phyloP scores from a whole-genome alignment of 2,888 invertebrate genomes.

The Ormia ochracea region DNA sequence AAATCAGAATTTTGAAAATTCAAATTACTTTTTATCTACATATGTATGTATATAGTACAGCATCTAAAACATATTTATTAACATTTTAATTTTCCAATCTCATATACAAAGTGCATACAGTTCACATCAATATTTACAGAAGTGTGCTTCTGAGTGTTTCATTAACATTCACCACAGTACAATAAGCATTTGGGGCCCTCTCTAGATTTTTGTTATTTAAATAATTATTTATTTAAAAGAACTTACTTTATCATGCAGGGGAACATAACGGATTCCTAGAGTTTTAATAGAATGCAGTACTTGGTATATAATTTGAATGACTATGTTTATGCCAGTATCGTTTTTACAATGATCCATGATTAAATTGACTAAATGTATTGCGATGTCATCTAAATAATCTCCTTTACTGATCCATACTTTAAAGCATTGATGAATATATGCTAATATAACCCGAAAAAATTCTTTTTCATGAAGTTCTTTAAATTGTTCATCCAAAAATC shows the following conservation, averaged over 20 bases:
- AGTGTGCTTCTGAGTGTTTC: no score
- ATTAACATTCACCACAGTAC: neutral
- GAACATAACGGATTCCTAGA: neutral
- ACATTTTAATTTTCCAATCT: no score
- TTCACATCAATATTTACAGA: no score
- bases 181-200: neutral
- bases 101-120: no score
- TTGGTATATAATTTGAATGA: conserved; percentile 57
- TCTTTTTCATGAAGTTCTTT: conserved; percentile 31
- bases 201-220: no score
- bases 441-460: conserved; percentile 13
- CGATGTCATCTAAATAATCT: conserved; percentile 14
- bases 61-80: no score
- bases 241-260: conserved; percentile 34
- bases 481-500: conserved; percentile 42
- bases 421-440: conserved; percentile 45
- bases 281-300: conserved; percentile 24
- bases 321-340: conserved; percentile 38
- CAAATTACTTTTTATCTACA: no score
- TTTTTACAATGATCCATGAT: conserved; percentile 18
- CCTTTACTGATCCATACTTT: neutral
- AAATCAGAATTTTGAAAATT: no score
- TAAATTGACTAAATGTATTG: neutral
- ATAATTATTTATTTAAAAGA: no score
- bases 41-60: no score